phyloP scores from a whole-genome alignment of 2,888 invertebrate species.

The Portevinia maculata region DNA sequence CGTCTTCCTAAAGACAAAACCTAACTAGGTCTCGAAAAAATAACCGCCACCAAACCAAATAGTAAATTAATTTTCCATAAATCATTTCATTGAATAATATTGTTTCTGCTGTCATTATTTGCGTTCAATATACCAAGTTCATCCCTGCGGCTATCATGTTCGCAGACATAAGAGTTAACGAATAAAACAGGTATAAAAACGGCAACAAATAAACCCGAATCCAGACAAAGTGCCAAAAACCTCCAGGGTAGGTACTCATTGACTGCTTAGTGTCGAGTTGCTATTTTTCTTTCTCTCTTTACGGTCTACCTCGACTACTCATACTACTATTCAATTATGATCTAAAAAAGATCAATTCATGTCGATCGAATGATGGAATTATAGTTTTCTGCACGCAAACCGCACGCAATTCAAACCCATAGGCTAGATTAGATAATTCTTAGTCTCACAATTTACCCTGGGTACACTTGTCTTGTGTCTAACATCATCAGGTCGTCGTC shows the following conservation, averaged over 20 bases:
- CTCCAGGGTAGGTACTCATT: conserved; percentile 38
- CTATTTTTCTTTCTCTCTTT: conserved; percentile 9
- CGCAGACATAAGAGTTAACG: conserved; percentile 22
- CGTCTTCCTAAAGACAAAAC: too few relatives aligned
- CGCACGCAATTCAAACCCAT: conserved; percentile 35
- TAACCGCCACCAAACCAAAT: neutral
- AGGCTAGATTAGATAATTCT: conserved; percentile 16
- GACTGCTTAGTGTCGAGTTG: conserved; percentile 33
- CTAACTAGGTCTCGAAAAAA: neutral
- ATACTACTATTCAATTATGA: conserved; percentile 50
- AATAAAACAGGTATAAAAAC: too few relatives aligned
- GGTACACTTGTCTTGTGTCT: neutral
- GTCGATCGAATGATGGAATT: conserved; percentile 58
- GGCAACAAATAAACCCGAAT: conserved; percentile 24
- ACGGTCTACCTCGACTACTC: neutral
- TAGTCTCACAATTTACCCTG: conserved; percentile 7
- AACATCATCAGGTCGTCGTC: neutral
- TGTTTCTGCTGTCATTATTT: conserved; percentile 15
- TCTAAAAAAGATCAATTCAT: conserved; percentile 55
- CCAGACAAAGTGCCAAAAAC: conserved; percentile 51
- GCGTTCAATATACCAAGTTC: conserved; percentile 6
- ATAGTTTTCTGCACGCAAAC: conserved; percentile 63
- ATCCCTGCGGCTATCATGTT: conserved; percentile 43
- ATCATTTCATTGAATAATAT: conserved; percentile 43
- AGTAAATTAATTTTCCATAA: conserved; percentile 27